Evolutionary conservation across 2,113 vertebrate genomes (phyloP), one percentile per base, ranked within the genome.

Genomic region (Xenopus borealis): DNA sequence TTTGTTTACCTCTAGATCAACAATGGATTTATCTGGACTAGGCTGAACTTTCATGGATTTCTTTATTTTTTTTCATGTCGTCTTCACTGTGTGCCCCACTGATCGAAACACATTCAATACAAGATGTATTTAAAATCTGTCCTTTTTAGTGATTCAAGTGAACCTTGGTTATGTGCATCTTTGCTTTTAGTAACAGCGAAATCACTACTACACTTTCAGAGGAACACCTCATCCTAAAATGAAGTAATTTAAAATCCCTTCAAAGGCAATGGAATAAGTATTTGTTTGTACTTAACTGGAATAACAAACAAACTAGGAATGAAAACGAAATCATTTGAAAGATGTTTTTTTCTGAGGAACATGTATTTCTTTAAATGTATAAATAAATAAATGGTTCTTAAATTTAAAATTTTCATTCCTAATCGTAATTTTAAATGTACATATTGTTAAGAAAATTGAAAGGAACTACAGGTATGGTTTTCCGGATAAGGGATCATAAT

Each of bases 1-100:
- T 55, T 55, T 55, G 53, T 55, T 55, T 55, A 55, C 53, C 17
- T 55, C 53, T 55, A 55, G 14, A 55, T 55, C 53, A 55, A n/a
- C 53, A 55, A 55, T n/a, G 17, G 53, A 16, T 3, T 55, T 55
- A 55, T 55, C 14, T 18, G 14, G 17, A 55, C 7, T 55, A 55
- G 53, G 53, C 14, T 55, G 9, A 55, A 55, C 53, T 1, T n/a
- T 7, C 53, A 55, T 55, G 53, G 53, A 55, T 55, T 53, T 53
- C 16, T 53, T 17, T 53, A 7, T 27, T 50, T 16, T 13, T 50
- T 50, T 50, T 16, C 47, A 50, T 50, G 23, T 27, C 9, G 8
- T n/a, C 17, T 55, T n/a, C 6, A 55, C 13, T n/a, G 33, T n/a
- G 53, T n/a, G 6, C 13, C 12, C 53, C 53, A n/a, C 53, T 55